These are phyloP conservation scores for Atractosteus spatula DNA, from an alignment of 2,113 vertebrate species.

Conservation along the genomic window DNA sequence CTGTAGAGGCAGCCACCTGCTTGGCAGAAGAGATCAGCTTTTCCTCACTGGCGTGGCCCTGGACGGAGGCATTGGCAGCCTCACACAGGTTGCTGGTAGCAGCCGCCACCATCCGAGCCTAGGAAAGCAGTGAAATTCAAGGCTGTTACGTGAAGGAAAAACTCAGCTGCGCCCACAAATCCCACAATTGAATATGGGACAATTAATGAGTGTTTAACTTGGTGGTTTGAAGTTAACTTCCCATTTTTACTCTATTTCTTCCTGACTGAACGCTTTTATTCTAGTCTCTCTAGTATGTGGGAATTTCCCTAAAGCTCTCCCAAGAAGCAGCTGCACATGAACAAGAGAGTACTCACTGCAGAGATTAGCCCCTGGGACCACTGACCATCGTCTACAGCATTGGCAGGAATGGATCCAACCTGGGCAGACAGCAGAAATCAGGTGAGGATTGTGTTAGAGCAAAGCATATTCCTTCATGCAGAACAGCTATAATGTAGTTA, in stretches of 20 bases:
- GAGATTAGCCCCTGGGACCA: slow-evolving; percentile 99
- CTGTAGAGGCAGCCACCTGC: slow-evolving; percentile 95
- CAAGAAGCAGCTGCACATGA: neutral
- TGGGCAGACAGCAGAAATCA: slow-evolving; percentile 38
- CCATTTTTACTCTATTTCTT: no score
- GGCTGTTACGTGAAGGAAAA: no score
- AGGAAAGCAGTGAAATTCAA: slow-evolving; percentile 26
- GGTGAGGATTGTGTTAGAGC: no score
- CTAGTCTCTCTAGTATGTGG: no score
- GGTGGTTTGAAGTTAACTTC: no score
- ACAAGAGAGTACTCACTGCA: slow-evolving; percentile 75
- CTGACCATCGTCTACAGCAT: slow-evolving; percentile 94
- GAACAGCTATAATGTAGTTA: no score
- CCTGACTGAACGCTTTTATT: no score
- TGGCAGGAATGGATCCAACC: slow-evolving; percentile 94
- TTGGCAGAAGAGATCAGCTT: slow-evolving; percentile 98
- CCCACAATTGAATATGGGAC: no score
- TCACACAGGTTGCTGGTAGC: slow-evolving; percentile 96
- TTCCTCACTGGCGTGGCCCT: slow-evolving; percentile 96
- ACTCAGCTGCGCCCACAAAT: no score
- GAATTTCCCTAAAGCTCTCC: no score
- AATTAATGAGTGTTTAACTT: no score
- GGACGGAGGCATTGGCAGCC: slow-evolving; percentile 93
- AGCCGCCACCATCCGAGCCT: slow-evolving; percentile 95
- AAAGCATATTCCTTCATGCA: no score